Evolutionary conservation across 2,113 vertebrate species (phyloP).

Genomic region (Cricetomys ansorgei): DNA sequence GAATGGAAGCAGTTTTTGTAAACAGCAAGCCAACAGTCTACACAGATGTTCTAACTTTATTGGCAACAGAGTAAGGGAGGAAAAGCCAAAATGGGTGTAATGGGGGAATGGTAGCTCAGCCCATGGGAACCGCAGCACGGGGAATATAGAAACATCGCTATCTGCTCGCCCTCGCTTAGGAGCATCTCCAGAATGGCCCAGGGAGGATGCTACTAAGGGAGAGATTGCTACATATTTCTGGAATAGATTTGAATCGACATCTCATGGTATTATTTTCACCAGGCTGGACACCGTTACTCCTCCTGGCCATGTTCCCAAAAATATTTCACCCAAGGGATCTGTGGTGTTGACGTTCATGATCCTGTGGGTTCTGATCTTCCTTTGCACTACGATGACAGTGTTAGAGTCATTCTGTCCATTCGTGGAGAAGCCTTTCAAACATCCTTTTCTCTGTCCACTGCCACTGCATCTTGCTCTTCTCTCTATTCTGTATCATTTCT

Average conservation of each 20-base stretch:
- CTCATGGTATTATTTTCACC: neutral
- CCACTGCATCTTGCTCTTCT: neutral
- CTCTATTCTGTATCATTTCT: neutral
- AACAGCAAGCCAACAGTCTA: neutral
- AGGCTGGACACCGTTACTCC: neutral
- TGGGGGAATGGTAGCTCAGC: neutral
- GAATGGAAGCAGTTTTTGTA: neutral
- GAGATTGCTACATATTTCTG: neutral
- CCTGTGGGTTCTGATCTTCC: slow-evolving; percentile 5
- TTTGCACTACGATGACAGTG: neutral
- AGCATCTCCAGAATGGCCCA: neutral
- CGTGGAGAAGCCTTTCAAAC: neutral
- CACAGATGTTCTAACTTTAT: neutral
- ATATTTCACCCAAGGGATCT: neutral
- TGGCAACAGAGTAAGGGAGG: neutral
- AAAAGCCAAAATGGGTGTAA: neutral
- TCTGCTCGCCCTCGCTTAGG: neutral
- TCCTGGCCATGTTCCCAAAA: neutral
- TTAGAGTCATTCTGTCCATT: neutral
- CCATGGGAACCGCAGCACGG: neutral
- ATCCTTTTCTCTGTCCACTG: neutral
- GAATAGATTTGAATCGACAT: neutral
- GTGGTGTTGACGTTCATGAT: neutral
- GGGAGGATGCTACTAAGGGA: neutral
- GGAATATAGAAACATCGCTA: neutral